Conservation (phyloP, 1,140 invertebrate genomes). For the Ectropis grisescens region DNA sequence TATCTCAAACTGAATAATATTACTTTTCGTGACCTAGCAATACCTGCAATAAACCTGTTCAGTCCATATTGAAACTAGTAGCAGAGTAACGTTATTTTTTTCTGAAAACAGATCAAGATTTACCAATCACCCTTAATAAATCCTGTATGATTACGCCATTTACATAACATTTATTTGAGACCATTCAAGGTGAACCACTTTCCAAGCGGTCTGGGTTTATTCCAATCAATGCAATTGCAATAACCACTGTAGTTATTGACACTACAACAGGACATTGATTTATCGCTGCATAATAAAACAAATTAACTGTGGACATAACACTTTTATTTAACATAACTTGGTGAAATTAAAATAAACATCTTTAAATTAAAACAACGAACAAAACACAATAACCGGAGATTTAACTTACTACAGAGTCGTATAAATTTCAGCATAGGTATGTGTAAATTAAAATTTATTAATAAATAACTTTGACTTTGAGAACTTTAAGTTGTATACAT, state of each 20-base stretch:
- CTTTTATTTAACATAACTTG: constrained; percentile 66
- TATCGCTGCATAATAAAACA: constrained; percentile 23
- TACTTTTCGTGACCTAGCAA: too few species aligned
- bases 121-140: not conserved
- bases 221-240: too few species aligned
- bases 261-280: not conserved
- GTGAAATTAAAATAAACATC: constrained; percentile 64
- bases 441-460: too few species aligned
- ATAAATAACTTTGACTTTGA: too few species aligned
- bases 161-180: not conserved
- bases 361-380: constrained; percentile 65
- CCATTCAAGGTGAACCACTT: constrained; percentile 7
- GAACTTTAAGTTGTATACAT: too few species aligned
- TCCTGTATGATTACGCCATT: not conserved
- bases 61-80: too few species aligned
- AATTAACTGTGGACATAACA: constrained; percentile 53
- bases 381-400: constrained; percentile 40
- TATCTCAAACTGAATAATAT: too few species aligned
- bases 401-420: too few species aligned
- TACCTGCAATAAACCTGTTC: too few species aligned
- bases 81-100: too few species aligned
- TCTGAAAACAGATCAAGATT: too few species aligned
- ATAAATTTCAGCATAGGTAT: too few species aligned
- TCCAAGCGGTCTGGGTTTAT: constrained; percentile 2
- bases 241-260: not conserved